These are phyloP conservation scores for Ailuropoda melanoleuca DNA, from an alignment of 2,113 vertebrate genomes.

Conservation along the genomic window DNA sequence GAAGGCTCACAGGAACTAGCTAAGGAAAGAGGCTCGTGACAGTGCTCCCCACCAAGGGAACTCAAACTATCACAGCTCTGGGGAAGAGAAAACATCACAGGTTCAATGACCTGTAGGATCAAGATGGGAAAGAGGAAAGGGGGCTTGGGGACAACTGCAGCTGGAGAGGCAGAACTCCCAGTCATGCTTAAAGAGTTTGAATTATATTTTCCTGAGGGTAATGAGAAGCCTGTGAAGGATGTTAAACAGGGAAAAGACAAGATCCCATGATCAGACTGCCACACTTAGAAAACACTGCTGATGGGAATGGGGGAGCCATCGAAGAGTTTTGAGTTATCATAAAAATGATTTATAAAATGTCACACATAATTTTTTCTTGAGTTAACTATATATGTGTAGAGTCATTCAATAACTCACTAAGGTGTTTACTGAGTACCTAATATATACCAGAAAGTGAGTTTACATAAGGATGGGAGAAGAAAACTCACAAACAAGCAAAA, in stretches of 20 bases:
- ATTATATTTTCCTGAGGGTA: neutral
- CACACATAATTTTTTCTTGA: neutral
- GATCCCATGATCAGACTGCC: neutral
- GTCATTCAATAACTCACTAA: neutral
- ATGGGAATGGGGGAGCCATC: neutral
- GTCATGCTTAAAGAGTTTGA: neutral
- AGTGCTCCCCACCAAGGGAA: neutral
- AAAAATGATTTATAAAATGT: neutral
- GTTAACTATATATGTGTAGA: neutral
- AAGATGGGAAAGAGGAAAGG: neutral
- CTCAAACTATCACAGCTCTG: neutral
- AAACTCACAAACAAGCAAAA: conserved; percentile 15
- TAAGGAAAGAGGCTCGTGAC: neutral
- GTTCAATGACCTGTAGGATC: neutral
- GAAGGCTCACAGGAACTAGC: neutral
- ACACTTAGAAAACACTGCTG: neutral
- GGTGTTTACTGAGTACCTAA: neutral
- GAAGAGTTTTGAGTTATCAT: neutral
- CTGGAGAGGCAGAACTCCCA: neutral
- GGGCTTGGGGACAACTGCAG: neutral
- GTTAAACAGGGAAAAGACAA: neutral
- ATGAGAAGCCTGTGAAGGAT: neutral
- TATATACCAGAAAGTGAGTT: neutral
- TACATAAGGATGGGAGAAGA: neutral
- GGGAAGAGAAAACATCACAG: neutral